Base-by-base conservation (phyloP, 2,797 vertebrate species). In the Darevskia nairensis region DNA sequence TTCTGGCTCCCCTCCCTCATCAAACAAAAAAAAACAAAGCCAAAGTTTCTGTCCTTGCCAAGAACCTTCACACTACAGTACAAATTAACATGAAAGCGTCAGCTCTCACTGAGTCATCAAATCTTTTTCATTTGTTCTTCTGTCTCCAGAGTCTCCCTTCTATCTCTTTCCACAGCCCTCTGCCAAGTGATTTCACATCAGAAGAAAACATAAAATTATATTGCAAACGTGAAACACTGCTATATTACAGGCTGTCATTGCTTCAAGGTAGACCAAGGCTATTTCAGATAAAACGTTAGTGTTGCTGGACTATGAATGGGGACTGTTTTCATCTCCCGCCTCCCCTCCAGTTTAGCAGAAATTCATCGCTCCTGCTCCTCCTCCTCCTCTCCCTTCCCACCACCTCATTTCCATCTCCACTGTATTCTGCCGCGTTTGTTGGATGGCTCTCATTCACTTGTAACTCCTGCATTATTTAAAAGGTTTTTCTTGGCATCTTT, bases 201-300 rank as follows among this genome's bases (percentile, higher is more conserved):
- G 78, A 93, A 93, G 84, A 92, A 95, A 94, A 82, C 23, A 89
- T 77, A 85, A 93, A 92, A 93, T 93, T 92, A 84, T 84, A 89
- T n/a, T 87, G 41, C 1, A 21, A 68, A 94, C 90, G 78, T 68
- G 50, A 92, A 95, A 89, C 1, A 3, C 15, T 90, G n/a, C 81
- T 91, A 6, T 86, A 90, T 88, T 88, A 44, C 10, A 88, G 79
- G 29, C 11, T 88, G 64, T 90, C 82, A 46, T 92, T 91, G 68
- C 81, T 90, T 90, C 89, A 89, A 86, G 61, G 81, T 74, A 91
- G 55, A 89, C 23, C 9, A 83, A 89, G 10, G 39, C 78, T 92
- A 41, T 92, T 92, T 85, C 76, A 68, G 82, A 81, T 55, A 89
- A 68, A 64, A 41, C 0, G 1, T 89, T 90, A 79, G 23, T 21